phyloP scores from a whole-genome alignment of 2,113 vertebrate genomes.

The Heterotilapia buettikoferi region DNA sequence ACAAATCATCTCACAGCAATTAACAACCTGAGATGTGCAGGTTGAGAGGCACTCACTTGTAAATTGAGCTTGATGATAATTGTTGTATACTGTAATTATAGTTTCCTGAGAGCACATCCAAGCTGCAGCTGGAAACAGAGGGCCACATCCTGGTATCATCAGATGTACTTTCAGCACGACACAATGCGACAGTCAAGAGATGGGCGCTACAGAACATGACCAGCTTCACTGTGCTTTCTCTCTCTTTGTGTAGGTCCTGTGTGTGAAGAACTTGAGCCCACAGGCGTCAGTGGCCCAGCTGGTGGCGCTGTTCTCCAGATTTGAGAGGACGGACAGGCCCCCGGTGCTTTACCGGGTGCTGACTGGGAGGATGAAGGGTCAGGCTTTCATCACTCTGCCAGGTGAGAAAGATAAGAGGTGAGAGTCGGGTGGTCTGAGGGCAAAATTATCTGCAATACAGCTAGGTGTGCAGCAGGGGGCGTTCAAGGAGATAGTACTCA shows the following conservation, averaged over 20 bases:
- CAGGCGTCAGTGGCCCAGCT: conserved; percentile 80
- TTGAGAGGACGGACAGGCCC: conserved; percentile 70
- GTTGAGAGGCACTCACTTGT: not conserved
- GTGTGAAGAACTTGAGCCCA: conserved; percentile 85
- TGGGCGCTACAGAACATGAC: not conserved
- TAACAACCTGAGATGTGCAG: not conserved
- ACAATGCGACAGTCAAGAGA: not conserved
- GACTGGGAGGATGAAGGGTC: conserved; percentile 86
- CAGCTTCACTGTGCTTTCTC: not conserved
- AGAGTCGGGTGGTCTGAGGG: not conserved
- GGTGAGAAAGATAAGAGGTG: conserved; percentile 57
- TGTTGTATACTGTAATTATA: not conserved
- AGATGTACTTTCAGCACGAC: not conserved
- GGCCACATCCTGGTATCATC: not conserved
- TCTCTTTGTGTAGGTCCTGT: conserved; percentile 77
- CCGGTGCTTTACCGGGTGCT: conserved; percentile 82
- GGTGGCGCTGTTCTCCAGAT: conserved; percentile 87
- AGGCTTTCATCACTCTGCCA: conserved; percentile 89
- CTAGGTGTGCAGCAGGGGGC: not conserved
- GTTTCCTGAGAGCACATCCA: not conserved
- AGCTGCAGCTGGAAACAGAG: not conserved
- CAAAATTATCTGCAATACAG: not conserved
- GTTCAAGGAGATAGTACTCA: not conserved
- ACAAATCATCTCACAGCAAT: not conserved
- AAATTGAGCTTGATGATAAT: not conserved